These are phyloP conservation scores for Actinemys pallida DNA, from an alignment of 2,113 vertebrate species.

Conservation along the genomic window DNA sequence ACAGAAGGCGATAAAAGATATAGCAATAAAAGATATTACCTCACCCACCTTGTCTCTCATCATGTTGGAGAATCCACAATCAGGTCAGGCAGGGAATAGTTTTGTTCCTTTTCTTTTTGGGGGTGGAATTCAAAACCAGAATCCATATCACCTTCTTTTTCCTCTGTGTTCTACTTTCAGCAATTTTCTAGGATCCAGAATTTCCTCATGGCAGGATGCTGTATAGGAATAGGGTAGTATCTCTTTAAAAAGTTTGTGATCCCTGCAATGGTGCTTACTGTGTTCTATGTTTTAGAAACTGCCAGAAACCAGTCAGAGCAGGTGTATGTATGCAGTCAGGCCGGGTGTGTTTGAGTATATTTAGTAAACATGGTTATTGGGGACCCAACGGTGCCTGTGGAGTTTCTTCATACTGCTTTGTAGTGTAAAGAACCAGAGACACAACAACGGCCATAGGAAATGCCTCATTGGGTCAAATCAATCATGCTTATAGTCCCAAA, in stretches of 20 bases:
- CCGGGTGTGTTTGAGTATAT: background rate
- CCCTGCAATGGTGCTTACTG: background rate
- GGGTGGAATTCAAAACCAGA: constrained; percentile 18
- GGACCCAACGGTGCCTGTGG: background rate
- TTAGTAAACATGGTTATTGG: background rate
- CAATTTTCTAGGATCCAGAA: background rate
- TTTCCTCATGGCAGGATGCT: background rate
- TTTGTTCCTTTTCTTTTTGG: constrained; percentile 27
- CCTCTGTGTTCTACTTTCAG: background rate
- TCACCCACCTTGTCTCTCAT: background rate
- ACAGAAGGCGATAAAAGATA: background rate
- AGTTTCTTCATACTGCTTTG: background rate
- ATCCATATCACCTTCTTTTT: background rate
- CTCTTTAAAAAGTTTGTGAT: background rate
- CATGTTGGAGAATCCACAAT: constrained; percentile 35
- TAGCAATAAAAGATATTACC: background rate
- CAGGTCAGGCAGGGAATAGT: constrained; percentile 26
- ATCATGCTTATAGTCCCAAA: background rate
- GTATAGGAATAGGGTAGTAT: background rate
- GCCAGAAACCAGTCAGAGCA: background rate
- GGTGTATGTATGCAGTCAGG: background rate
- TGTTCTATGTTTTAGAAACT: background rate
- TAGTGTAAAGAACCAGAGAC: background rate
- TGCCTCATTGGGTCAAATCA: background rate
- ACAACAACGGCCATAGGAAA: background rate